Percentiles rank a stretch among this genome's conserved stretches.
These are phyloP conservation scores for Rhagoletis zephyria DNA, from an alignment of 1,140 invertebrate species.

Conservation along the genomic window DNA sequence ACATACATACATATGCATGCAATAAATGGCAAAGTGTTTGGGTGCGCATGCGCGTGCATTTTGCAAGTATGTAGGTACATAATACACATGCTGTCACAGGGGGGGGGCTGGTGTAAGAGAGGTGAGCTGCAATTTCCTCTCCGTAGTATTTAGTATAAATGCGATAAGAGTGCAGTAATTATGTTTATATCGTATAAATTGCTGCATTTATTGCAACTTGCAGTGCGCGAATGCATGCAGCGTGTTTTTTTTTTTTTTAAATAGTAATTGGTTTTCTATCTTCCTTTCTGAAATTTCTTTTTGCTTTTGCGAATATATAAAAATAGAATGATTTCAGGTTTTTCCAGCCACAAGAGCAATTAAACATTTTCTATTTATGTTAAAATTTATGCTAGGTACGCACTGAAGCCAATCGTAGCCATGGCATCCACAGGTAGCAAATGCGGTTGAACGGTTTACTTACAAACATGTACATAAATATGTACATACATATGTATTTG, in stretches of 20 bases:
- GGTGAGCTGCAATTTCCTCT: slow-evolving; percentile 6
- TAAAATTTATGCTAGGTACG: slow-evolving; percentile 4
- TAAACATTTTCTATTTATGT: slow-evolving; percentile 52
- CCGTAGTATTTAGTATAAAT: slow-evolving; percentile 1
- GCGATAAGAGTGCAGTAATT: background rate
- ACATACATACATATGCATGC: background rate
- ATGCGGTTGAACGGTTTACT: slow-evolving; percentile 1
- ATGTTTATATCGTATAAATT: background rate
- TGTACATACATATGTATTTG: background rate
- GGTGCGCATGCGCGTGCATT: background rate
- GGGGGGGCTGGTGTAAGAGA: slow-evolving; percentile 21
- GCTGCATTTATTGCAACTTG: background rate
- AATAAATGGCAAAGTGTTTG: background rate
- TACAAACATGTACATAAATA: background rate
- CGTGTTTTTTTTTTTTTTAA: background rate
- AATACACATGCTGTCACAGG: background rate
- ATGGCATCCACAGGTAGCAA: slow-evolving; percentile 14
- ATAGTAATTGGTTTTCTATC: background rate
- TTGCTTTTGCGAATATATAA: background rate
- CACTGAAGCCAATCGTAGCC: slow-evolving; percentile 21
- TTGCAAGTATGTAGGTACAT: no score
- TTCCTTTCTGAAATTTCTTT: slow-evolving; percentile 10
- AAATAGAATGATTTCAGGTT: slow-evolving; percentile 48
- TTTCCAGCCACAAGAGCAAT: slow-evolving; percentile 32
- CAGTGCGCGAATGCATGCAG: background rate